Evolutionary conservation across 2,888 invertebrate genomes (phyloP).

Genomic region (Epistrophe eligans): DNA sequence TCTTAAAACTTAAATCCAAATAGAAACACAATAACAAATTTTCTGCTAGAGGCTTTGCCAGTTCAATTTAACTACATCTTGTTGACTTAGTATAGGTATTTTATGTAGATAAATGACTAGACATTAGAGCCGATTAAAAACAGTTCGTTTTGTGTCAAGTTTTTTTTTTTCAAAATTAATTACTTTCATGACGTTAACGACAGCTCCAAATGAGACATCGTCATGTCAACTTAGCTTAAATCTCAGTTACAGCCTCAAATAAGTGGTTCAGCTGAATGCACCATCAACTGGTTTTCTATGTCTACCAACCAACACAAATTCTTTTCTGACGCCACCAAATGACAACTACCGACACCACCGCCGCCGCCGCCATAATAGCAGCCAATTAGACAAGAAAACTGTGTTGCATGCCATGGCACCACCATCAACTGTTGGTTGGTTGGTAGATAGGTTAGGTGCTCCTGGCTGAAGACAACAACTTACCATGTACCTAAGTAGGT

Average conservation of each 20-base stretch:
- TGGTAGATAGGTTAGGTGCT: background rate
- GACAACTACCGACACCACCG: slow-evolving; percentile 28
- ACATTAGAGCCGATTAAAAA: slow-evolving; percentile 31
- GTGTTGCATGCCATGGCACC: slow-evolving; percentile 46
- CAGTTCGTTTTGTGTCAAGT: slow-evolving; percentile 4
- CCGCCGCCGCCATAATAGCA: slow-evolving; percentile 39
- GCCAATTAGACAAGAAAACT: slow-evolving; percentile 55
- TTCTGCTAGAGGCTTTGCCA: background rate
- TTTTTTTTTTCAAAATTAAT: slow-evolving; percentile 23
- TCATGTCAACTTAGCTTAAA: slow-evolving; percentile 42
- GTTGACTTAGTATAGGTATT: background rate
- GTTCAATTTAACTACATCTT: background rate
- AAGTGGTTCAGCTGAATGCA: slow-evolving; percentile 28
- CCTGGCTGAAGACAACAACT: slow-evolving; percentile 24
- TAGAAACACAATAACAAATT: background rate
- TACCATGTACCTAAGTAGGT: slow-evolving; percentile 53
- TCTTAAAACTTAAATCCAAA: background rate
- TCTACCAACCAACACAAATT: slow-evolving; percentile 5
- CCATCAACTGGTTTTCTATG: slow-evolving; percentile 48
- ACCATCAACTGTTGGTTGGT: background rate
- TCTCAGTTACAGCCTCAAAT: slow-evolving; percentile 5
- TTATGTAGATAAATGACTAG: background rate
- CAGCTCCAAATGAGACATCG: slow-evolving; percentile 51
- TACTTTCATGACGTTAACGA: slow-evolving; percentile 40
- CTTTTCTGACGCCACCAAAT: slow-evolving; percentile 50